Conservation (phyloP, 2,888 invertebrate genomes). For the Melinopterus prodromus region DNA sequence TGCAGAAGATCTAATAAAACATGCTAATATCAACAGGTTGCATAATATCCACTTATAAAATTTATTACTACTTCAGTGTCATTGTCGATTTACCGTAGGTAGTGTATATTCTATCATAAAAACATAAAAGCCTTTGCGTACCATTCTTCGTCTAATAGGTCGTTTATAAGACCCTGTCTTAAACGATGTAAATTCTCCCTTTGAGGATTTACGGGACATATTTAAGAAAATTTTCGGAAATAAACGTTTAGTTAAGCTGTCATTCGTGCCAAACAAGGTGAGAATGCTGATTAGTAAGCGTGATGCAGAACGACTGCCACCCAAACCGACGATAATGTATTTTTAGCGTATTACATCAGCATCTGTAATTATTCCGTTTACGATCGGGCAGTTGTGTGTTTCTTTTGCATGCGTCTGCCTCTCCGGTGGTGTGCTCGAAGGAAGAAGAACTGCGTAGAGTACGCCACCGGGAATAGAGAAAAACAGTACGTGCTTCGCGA, state of each 20-base stretch:
- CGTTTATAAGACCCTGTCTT: too few relatives aligned
- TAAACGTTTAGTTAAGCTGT: neutral
- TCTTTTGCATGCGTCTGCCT: neutral
- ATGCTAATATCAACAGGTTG: too few relatives aligned
- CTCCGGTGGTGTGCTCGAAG: neutral
- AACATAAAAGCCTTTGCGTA: too few relatives aligned
- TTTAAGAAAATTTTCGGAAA: neutral
- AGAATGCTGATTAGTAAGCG: neutral
- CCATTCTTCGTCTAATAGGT: too few relatives aligned
- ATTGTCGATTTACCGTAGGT: too few relatives aligned
- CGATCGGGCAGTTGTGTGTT: neutral
- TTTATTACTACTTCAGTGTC: too few relatives aligned
- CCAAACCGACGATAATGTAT: neutral
- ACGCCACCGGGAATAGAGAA: slow-evolving; percentile 24
- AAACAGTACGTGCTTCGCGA: slow-evolving; percentile 44
- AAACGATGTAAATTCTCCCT: neutral
- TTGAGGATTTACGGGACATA: neutral
- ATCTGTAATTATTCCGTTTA: neutral
- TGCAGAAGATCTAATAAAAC: too few relatives aligned
- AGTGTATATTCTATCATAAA: too few relatives aligned
- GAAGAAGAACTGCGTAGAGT: neutral
- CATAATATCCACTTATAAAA: too few relatives aligned
- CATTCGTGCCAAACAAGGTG: neutral
- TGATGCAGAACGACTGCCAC: neutral
- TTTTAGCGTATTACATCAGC: neutral